phyloP scores from a whole-genome alignment of 2,888 invertebrate species.

The Apeira syringaria region DNA sequence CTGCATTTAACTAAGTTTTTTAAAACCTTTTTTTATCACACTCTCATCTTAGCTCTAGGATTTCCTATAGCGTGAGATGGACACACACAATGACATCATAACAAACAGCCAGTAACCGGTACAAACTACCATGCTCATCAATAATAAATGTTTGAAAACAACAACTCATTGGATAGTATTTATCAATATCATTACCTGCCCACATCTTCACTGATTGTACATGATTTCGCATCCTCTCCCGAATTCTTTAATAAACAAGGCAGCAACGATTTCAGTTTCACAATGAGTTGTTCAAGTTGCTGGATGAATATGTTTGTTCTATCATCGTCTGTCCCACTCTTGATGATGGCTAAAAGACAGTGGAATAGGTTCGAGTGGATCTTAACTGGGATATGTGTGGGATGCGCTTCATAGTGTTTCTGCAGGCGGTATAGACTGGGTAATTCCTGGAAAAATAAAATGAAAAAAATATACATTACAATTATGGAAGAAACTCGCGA shows the following conservation, averaged over 20 bases:
- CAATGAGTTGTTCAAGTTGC: conserved; percentile 65
- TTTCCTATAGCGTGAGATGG: too few species aligned
- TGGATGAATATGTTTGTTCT: conserved; percentile 64
- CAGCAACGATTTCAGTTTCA: conserved; percentile 58
- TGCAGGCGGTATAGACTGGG: conserved; percentile 66
- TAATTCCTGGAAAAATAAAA: conserved; percentile 57
- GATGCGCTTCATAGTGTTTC: conserved; percentile 68
- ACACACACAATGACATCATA: too few species aligned
- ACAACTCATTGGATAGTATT: too few species aligned
- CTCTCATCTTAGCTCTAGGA: too few species aligned
- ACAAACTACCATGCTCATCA: too few species aligned
- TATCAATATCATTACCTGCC: conserved; percentile 49
- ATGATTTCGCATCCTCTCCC: conserved; percentile 46
- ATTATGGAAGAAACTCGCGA: too few species aligned
- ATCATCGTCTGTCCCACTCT: conserved; percentile 56
- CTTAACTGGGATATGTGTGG: conserved; percentile 65
- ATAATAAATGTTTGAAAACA: too few species aligned
- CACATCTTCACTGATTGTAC: conserved; percentile 65
- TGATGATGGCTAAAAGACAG: conserved; percentile 65
- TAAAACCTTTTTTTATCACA: too few species aligned
- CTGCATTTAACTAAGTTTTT: too few species aligned
- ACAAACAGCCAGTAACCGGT: too few species aligned
- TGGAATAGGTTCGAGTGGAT: conserved; percentile 69
- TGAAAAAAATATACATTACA: not conserved
- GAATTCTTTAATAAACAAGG: conserved; percentile 63